Conservation (phyloP, 1,140 invertebrate species). For the Macrotrachela quadricornifera region DNA sequence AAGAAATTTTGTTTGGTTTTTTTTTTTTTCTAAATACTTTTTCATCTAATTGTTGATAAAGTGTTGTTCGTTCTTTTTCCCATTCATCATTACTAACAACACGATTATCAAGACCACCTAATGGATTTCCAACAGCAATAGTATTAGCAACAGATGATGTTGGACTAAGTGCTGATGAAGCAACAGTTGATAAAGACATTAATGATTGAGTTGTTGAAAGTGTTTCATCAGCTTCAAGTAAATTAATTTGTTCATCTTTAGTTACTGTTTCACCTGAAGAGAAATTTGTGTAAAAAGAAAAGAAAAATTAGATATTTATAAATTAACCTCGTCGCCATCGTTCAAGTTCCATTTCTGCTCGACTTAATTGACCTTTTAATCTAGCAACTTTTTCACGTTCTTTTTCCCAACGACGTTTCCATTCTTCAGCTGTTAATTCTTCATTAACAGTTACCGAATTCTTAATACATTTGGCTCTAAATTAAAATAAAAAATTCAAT, state of each 20-base stretch:
- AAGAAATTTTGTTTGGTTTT: no score
- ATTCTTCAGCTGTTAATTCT: constrained; percentile 95
- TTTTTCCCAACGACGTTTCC: constrained; percentile 91
- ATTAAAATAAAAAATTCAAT: no score
- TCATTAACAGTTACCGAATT: constrained; percentile 97
- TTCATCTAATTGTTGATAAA: constrained; percentile 91
- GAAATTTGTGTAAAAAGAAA: no score
- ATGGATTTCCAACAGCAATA: no score
- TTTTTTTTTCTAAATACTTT: no score
- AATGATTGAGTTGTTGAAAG: neutral
- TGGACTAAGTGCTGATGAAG: constrained; percentile 3
- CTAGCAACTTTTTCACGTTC: constrained; percentile 82
- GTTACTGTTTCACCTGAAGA: constrained; percentile 42
- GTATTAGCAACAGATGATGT: no score
- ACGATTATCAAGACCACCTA: no score
- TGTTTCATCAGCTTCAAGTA: constrained; percentile 26
- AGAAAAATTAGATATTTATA: constrained; percentile 68
- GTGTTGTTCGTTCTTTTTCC: constrained; percentile 15
- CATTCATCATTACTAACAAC: no score
- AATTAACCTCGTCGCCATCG: constrained; percentile 52
- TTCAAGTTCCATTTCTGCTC: constrained; percentile 60
- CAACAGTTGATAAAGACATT: no score
- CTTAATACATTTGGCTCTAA: constrained; percentile 98
- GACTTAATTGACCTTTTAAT: constrained; percentile 65
- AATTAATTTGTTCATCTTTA: constrained; percentile 46